Evolutionary conservation across 2,797 vertebrate genomes (phyloP).

Genomic region (Eidolon dupreanum): DNA sequence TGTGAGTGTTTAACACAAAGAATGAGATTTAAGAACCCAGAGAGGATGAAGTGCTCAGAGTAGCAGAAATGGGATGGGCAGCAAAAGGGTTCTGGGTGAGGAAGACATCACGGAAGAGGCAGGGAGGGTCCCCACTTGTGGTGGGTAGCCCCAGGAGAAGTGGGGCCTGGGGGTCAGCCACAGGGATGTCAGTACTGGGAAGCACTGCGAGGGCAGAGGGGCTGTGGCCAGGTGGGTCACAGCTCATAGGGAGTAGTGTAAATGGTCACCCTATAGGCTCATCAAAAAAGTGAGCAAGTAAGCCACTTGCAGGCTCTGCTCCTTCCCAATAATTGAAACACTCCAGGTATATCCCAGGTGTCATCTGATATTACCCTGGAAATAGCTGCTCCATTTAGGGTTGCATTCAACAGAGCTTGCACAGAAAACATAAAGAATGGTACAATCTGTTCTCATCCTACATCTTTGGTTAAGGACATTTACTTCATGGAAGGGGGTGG

Average conservation of each 20-base stretch:
- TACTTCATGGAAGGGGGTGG: background rate
- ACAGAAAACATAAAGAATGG: slow-evolving; percentile 52
- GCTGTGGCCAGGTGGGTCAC: background rate
- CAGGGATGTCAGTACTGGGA: background rate
- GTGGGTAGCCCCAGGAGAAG: fast-evolving
- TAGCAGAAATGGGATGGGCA: background rate
- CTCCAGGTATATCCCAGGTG: slow-evolving; percentile 49
- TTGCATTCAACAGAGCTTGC: slow-evolving; percentile 44
- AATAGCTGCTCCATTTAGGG: slow-evolving; percentile 56
- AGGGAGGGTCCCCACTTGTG: no score
- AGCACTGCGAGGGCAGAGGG: background rate
- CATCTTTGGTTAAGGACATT: slow-evolving; percentile 56
- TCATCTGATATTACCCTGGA: slow-evolving; percentile 60
- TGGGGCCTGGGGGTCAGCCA: background rate
- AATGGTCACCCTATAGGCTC: background rate
- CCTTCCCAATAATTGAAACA: slow-evolving; percentile 39
- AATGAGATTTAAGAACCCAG: background rate
- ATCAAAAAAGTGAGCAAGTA: background rate
- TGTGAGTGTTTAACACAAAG: background rate
- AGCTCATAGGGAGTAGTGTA: background rate
- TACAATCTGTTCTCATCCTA: background rate
- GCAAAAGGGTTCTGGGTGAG: background rate
- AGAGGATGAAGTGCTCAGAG: background rate
- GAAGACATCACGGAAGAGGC: background rate
- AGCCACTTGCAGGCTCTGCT: background rate